These are phyloP conservation scores for Oncopodura yosiiana DNA, from an alignment of 1,140 invertebrate genomes.

Conservation along the genomic window DNA sequence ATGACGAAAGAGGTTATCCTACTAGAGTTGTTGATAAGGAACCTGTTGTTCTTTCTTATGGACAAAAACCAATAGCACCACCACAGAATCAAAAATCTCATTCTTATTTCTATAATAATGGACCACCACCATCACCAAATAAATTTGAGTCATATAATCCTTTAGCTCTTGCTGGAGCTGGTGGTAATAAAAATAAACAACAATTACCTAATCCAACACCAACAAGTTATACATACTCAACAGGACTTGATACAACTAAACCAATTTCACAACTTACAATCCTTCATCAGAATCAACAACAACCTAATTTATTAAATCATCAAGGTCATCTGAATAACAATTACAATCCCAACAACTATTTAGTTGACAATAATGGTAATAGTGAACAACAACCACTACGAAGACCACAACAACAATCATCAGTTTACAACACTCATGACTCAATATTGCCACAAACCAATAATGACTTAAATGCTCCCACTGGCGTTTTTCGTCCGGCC, in stretches of 20 bases:
- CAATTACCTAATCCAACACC: constrained; percentile 1
- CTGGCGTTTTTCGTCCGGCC: not conserved
- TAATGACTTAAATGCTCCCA: no score
- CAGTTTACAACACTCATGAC: not conserved
- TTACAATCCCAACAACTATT: no score
- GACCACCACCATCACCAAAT: constrained; percentile 18
- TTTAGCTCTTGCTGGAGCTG: constrained; percentile 13
- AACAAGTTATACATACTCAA: constrained; percentile 9
- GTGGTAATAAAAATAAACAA: not conserved
- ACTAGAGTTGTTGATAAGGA: constrained; percentile 24
- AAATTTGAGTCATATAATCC: constrained; percentile 21
- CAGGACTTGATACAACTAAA: no score
- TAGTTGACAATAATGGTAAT: no score
- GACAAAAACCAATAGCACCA: no score
- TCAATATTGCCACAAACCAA: not conserved
- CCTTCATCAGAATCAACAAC: no score
- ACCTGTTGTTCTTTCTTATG: no score
- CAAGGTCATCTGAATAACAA: no score
- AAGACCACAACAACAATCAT: not conserved
- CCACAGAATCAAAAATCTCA: no score
- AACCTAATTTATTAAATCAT: no score
- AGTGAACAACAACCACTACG: not conserved
- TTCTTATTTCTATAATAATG: no score
- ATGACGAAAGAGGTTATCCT: constrained; percentile 31
- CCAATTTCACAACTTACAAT: no score